Conservation (phyloP, 2,888 invertebrate species). For the Tigriopus californicus region DNA sequence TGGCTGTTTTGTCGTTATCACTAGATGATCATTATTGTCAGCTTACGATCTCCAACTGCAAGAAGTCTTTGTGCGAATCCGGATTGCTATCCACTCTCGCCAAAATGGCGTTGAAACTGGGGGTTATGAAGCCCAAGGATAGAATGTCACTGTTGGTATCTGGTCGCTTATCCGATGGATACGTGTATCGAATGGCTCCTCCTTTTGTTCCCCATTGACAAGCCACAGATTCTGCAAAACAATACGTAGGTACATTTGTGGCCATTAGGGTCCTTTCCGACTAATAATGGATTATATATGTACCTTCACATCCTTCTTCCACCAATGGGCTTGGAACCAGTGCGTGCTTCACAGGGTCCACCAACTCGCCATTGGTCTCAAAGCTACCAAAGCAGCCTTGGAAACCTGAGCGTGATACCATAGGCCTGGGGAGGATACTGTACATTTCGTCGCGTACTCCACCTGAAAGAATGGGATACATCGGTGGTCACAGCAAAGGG, state of each 20-base stretch:
- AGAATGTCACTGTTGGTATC: conserved; percentile 76
- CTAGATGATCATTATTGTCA: neutral
- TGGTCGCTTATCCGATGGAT: conserved; percentile 58
- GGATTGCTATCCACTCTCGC: conserved; percentile 55
- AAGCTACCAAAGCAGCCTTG: conserved; percentile 83
- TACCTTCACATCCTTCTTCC: conserved; percentile 72
- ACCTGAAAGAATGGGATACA: too few species aligned
- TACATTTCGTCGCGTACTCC: conserved; percentile 2
- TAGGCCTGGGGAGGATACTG: neutral
- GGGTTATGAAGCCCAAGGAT: conserved; percentile 78
- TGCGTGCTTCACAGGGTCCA: conserved; percentile 65
- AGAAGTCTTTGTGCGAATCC: conserved; percentile 72
- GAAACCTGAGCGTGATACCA: conserved; percentile 4
- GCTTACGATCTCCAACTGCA: conserved; percentile 84
- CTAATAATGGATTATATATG: conserved; percentile 17
- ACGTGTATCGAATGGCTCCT: conserved; percentile 72
- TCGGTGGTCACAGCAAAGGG: too few species aligned
- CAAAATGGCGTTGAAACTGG: conserved; percentile 69
- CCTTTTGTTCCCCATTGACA: conserved; percentile 79
- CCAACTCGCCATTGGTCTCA: conserved; percentile 73
- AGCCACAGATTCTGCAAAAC: conserved; percentile 63
- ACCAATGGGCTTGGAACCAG: conserved; percentile 68
- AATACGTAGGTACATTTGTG: conserved; percentile 21
- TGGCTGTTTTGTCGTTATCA: neutral
- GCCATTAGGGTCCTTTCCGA: neutral